A percentile compares a stretch with the other conserved stretches of the same genome.
phyloP scores from a whole-genome alignment of 2,113 vertebrate genomes.

The Oophaga pumilio region DNA sequence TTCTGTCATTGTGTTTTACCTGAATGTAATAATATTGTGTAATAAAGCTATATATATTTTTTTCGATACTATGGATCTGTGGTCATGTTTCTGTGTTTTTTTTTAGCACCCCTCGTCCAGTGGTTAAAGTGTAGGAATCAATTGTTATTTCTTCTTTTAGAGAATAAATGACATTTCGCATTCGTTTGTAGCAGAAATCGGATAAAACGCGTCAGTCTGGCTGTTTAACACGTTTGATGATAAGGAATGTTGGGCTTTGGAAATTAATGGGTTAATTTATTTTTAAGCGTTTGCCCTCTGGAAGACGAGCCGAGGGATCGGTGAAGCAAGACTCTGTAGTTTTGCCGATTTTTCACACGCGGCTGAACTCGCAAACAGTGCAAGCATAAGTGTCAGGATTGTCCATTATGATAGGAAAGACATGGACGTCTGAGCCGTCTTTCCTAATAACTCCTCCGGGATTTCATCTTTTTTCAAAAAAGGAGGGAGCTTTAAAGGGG shows the following conservation, averaged over 20 bases:
- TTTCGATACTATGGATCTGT: too few species aligned
- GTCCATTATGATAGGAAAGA: background rate
- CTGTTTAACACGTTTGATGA: background rate
- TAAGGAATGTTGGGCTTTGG: background rate
- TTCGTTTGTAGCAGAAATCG: too few species aligned
- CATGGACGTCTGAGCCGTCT: background rate
- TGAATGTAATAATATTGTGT: too few species aligned
- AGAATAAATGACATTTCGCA: too few species aligned
- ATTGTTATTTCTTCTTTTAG: too few species aligned
- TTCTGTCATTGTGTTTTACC: too few species aligned
- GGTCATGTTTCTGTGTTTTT: too few species aligned
- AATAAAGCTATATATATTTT: too few species aligned
- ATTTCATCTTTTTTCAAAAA: background rate
- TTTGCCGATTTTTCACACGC: background rate
- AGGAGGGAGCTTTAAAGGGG: background rate
- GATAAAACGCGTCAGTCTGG: background rate
- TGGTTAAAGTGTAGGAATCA: too few species aligned
- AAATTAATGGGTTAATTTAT: background rate
- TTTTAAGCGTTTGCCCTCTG: too few species aligned
- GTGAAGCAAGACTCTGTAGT: constrained; percentile 10
- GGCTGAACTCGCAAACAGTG: background rate
- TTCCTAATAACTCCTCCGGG: background rate
- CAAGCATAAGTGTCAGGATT: background rate
- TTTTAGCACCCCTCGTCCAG: too few species aligned
- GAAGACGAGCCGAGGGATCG: too few species aligned